Evolutionary conservation across 2,113 vertebrate species (phyloP).

Genomic region (Notothenia rossii): DNA sequence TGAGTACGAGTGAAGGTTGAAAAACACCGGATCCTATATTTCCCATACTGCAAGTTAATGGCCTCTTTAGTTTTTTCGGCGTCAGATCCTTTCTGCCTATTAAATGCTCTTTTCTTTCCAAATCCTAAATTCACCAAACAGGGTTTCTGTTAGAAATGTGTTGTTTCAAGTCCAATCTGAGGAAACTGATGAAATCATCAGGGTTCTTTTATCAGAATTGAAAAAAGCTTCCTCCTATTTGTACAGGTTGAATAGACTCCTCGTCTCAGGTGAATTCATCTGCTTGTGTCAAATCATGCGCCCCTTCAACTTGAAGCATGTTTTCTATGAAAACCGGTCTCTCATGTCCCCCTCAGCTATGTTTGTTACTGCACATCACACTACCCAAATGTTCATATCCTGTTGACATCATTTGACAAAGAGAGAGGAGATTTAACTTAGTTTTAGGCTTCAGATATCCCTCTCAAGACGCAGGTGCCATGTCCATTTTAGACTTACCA

Average conservation of each 20-base stretch:
- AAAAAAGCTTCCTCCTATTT: not conserved
- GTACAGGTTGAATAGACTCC: not conserved
- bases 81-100: not conserved
- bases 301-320: not conserved
- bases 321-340: not conserved
- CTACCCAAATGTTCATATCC: not conserved
- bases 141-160: not conserved
- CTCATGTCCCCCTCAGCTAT: not conserved
- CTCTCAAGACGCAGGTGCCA: not conserved
- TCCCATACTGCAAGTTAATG: not conserved
- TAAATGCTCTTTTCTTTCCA: not conserved
- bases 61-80: not conserved
- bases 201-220: not conserved
- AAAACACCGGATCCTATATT: not conserved
- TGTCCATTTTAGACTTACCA: not conserved
- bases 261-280: not conserved
- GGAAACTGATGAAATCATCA: not conserved
- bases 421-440: not conserved
- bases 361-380: not conserved
- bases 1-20: too few relatives aligned
- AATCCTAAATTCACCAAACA: not conserved
- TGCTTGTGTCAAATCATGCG: not conserved
- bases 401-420: slow-evolving; percentile 9
- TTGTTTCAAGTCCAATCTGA: not conserved
- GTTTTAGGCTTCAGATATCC: not conserved